A percentile compares a stretch with the other conserved stretches of the same genome.
Evolutionary conservation across 1,140 invertebrate genomes (phyloP).

Genomic region (Lordiphosa mommai): DNA sequence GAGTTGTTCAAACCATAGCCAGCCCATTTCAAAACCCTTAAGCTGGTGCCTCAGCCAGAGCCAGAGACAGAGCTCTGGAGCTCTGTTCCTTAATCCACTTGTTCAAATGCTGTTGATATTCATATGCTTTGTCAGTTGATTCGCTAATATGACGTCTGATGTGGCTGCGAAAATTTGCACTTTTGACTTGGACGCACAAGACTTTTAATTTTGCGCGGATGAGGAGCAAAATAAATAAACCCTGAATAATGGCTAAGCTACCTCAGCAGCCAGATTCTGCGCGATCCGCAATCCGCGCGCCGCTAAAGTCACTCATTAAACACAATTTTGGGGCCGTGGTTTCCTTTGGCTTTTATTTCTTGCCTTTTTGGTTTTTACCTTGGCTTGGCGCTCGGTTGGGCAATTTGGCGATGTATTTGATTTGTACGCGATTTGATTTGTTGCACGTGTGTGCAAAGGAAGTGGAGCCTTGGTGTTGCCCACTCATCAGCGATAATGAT

Average conservation of each 20-base stretch:
- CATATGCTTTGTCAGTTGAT: constrained; percentile 78
- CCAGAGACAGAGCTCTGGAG: constrained; percentile 4
- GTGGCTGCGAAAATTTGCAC: constrained; percentile 75
- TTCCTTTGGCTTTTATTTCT: constrained; percentile 11
- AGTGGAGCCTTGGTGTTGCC: constrained; percentile 54
- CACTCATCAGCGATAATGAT: constrained; percentile 74
- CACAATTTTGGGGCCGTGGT: constrained; percentile 51
- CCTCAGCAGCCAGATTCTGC: constrained; percentile 35
- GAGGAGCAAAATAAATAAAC: constrained; percentile 70
- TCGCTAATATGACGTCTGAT: constrained; percentile 78
- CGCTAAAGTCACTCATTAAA: constrained; percentile 70
- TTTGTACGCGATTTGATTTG: constrained; percentile 66
- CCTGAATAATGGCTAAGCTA: constrained; percentile 75
- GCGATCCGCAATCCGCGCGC: constrained; percentile 1
- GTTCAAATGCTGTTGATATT: constrained; percentile 78
- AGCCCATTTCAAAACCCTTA: background rate
- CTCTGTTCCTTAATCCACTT: constrained; percentile 61
- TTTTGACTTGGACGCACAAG: constrained; percentile 65
- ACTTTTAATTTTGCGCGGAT: constrained; percentile 63
- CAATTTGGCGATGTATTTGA: constrained; percentile 50
- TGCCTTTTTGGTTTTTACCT: background rate
- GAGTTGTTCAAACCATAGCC: background rate
- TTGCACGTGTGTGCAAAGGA: constrained; percentile 52
- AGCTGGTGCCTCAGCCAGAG: background rate
- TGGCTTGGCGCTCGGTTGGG: background rate